Evolutionary conservation across 2,113 vertebrate species (phyloP).

Genomic region (Copsychus sechellarum): DNA sequence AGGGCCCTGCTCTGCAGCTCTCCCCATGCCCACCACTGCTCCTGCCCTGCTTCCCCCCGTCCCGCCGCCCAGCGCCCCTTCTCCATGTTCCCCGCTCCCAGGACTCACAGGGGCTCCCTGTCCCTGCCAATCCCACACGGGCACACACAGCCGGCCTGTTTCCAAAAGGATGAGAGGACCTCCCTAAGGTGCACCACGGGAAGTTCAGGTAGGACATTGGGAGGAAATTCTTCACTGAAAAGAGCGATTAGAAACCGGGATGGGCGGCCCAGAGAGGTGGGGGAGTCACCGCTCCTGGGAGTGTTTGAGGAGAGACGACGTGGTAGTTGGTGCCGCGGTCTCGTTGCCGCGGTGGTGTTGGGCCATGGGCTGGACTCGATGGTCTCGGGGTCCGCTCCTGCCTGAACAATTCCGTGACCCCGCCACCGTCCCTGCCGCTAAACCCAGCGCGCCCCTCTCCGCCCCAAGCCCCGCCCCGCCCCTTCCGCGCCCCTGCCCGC

Average conservation of each 20-base stretch:
- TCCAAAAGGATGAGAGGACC: neutral
- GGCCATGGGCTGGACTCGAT: rapidly evolving
- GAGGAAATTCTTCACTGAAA: neutral
- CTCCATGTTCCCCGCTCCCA: rapidly evolving
- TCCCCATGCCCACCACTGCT: neutral
- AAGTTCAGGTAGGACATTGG: neutral
- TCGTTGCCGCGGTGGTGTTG: rapidly evolving
- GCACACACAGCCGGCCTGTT: neutral
- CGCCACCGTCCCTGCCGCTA: rapidly evolving
- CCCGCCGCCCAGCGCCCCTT: too few species aligned
- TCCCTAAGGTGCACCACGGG: neutral
- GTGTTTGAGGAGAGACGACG: too few species aligned
- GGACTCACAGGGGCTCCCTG: neutral
- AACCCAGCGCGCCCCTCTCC: too few species aligned
- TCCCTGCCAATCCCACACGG: rapidly evolving
- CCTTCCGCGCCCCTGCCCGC: too few species aligned
- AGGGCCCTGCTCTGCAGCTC: neutral
- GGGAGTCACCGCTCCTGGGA: neutral
- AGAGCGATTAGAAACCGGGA: neutral
- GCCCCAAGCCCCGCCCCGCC: neutral
- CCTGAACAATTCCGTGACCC: rapidly evolving
- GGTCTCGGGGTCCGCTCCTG: neutral
- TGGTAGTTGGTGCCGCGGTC: too few species aligned
- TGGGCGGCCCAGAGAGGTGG: too few species aligned
- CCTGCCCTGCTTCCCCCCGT: neutral